Percentiles rank a stretch among this genome's conserved stretches.
These are phyloP conservation scores for Acanthurus tractus DNA, from an alignment of 2,797 vertebrate genomes.

Conservation along the genomic window DNA sequence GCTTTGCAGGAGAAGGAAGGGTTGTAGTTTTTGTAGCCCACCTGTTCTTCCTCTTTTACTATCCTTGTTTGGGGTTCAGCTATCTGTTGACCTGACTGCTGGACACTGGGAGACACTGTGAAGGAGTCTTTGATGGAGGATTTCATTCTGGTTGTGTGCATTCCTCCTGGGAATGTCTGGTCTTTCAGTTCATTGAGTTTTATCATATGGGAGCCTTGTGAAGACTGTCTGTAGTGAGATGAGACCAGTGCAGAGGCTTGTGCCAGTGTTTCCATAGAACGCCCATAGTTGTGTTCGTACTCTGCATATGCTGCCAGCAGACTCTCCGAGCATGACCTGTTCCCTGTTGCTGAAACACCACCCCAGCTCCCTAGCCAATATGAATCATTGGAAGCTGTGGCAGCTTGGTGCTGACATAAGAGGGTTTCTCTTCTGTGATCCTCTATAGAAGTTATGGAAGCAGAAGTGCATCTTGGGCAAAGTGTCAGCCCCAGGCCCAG, in stretches of 20 bases:
- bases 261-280: slow-evolving; percentile 89
- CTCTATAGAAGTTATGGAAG: slow-evolving; percentile 75
- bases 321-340: slow-evolving; percentile 87
- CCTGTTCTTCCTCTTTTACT: slow-evolving; percentile 85
- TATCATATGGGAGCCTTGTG: slow-evolving; percentile 33
- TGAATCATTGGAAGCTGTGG: slow-evolving; percentile 72
- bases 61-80: slow-evolving; percentile 80
- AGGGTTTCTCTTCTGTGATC: slow-evolving; percentile 83
- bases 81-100: slow-evolving; percentile 75
- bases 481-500: slow-evolving; percentile 63
- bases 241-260: slow-evolving; percentile 83
- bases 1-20: slow-evolving; percentile 90
- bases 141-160: slow-evolving; percentile 36
- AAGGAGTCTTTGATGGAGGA: slow-evolving; percentile 15
- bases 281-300: slow-evolving; percentile 84
- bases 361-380: slow-evolving; percentile 67
- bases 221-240: slow-evolving; percentile 68
- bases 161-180: slow-evolving; percentile 28
- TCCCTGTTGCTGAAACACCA: slow-evolving; percentile 48
- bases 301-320: slow-evolving; percentile 84
- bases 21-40: slow-evolving; percentile 92
- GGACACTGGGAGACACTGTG: slow-evolving; percentile 38
- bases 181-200: slow-evolving; percentile 46
- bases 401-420: slow-evolving; percentile 82
- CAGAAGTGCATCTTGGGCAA: slow-evolving; percentile 35